Evolutionary conservation across 2,797 vertebrate genomes (phyloP), one percentile per base, ranked within the genome.

Genomic region (Pangasius sanitwongsei): DNA sequence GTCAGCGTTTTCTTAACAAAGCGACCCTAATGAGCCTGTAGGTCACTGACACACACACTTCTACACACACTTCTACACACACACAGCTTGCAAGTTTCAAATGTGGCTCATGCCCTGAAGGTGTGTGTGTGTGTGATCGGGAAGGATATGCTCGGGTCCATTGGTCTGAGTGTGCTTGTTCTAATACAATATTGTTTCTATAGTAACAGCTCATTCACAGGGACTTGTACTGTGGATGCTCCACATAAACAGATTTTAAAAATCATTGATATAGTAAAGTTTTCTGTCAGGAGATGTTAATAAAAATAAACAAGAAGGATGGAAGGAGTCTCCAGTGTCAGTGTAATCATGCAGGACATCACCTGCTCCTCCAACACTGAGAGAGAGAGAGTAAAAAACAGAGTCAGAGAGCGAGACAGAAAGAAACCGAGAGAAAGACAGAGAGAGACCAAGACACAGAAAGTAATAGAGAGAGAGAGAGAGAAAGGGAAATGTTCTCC

Each of bases 21-120:
- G 92, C 87, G 92, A 94, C 83, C 94, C 92, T 92, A 92, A 95
- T 93, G 91, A 94, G 93, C 61, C 92, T 57, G 91, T 86, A 89
- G 92, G 90, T 91, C 91, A 88, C 83, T 94, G 94, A 70, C n/a
- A 91, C 94, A 94, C 92, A 41, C 87, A 61, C 57, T 67, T 34
- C 31, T 72, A 65, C 57, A 84, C 87, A 85, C 55, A 63, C 41
- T 72, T 82, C 28, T 13, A 55, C 31, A 23, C 75, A 77, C 86
- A 50, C 34, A 18, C 37, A 41, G 37, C 55, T 65, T 65, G 25
- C 28, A 87, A 86, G 69, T 61, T 65, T 86, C 18, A 82, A 86
- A 85, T 80, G 83, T 85, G 83, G 48, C 65, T 67, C 61, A 80
- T 88, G 87, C 83, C 87, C 83, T 53, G 59, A 80, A 85, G 85